Evolutionary conservation across 2,888 invertebrate genomes (phyloP).

Genomic region (Urechis unicinctus): DNA sequence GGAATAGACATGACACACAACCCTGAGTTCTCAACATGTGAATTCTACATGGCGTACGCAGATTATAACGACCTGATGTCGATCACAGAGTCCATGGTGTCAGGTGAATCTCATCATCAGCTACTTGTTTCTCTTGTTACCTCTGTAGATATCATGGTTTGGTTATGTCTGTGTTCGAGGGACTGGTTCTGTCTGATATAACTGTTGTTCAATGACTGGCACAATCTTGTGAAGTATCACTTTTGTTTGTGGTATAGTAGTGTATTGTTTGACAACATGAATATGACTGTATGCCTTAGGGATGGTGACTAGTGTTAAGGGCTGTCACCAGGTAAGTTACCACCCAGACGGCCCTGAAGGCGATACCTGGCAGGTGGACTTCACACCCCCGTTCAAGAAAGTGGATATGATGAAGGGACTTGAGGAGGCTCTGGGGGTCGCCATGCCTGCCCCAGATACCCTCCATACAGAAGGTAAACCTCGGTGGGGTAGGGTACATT

Average conservation of each 20-base stretch:
- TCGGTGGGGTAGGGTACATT: too few relatives aligned
- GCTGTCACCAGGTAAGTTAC: slow-evolving; percentile 75
- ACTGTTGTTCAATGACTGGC: not conserved
- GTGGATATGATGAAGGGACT: slow-evolving; percentile 86
- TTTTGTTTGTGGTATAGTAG: too few relatives aligned
- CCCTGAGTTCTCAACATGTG: slow-evolving; percentile 98
- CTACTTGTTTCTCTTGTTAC: not conserved
- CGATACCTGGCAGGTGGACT: slow-evolving; percentile 79
- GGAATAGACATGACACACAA: slow-evolving; percentile 99
- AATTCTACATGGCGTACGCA: slow-evolving; percentile 99
- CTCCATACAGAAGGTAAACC: slow-evolving; percentile 46
- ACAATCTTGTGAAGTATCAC: not conserved
- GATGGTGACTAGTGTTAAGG: slow-evolving; percentile 90
- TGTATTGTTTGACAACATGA: too few relatives aligned
- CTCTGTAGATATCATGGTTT: not conserved
- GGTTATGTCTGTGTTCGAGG: not conserved
- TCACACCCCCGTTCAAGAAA: slow-evolving; percentile 92
- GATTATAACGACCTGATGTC: slow-evolving; percentile 93
- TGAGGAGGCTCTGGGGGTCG: slow-evolving; percentile 65
- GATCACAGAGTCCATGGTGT: slow-evolving; percentile 84
- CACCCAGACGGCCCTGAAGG: slow-evolving; percentile 77
- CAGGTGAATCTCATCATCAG: slow-evolving; percentile 54
- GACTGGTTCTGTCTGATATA: too few relatives aligned
- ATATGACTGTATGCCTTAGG: too few relatives aligned
- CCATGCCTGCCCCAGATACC: slow-evolving; percentile 50